Conservation (phyloP, 2,797 vertebrate genomes). For the Phrynocephalus vlangalii region DNA sequence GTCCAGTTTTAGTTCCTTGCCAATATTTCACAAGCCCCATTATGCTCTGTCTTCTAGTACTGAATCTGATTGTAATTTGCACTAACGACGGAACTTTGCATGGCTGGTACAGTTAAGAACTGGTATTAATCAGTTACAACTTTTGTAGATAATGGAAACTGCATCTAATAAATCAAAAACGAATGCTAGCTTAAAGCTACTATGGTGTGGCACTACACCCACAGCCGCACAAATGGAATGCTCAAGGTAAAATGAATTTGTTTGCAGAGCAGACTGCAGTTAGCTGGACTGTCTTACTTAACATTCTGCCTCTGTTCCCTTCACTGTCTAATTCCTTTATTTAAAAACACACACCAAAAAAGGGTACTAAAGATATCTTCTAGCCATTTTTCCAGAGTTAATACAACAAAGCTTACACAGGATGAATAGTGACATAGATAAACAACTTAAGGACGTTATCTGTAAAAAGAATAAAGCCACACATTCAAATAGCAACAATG, state of each 20-base stretch:
- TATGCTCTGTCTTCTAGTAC: background rate
- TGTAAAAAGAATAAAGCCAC: background rate
- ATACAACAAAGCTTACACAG: background rate
- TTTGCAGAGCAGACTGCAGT: background rate
- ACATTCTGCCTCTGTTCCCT: background rate
- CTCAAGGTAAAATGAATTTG: background rate
- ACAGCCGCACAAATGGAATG: background rate
- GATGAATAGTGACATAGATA: background rate
- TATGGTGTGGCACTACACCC: background rate
- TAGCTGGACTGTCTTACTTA: slow-evolving; percentile 16
- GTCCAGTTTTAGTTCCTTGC: background rate
- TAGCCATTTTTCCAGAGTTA: slow-evolving; percentile 1
- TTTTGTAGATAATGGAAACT: background rate
- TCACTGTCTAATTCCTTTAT: slow-evolving; percentile 12
- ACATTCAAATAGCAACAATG: slow-evolving; percentile 9
- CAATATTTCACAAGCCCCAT: background rate
- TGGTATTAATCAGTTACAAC: background rate
- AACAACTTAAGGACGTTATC: background rate
- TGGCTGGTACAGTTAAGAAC: slow-evolving; percentile 1
- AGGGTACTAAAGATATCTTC: background rate
- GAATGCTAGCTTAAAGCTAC: background rate
- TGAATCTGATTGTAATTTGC: background rate
- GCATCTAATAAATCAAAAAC: background rate
- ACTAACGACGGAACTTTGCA: background rate
- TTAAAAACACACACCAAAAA: background rate